These are phyloP conservation scores for Drosophila subquinaria DNA, from an alignment of 2,888 invertebrate species.

Conservation along the genomic window DNA sequence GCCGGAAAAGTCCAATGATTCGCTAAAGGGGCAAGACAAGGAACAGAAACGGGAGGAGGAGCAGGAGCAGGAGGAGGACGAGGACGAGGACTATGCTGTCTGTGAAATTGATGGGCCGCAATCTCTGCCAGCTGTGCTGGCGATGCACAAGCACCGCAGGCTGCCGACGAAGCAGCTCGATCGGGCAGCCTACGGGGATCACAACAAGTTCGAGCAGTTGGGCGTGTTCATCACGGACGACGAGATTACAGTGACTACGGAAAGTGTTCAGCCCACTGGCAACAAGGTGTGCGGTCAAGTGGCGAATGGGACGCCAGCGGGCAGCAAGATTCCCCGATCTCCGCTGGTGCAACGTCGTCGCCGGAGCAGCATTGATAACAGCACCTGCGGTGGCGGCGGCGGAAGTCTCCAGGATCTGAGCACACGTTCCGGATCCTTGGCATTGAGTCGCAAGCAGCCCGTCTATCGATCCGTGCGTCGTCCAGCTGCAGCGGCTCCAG, in stretches of 20 bases:
- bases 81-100: constrained; percentile 4
- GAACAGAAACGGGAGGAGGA: not conserved
- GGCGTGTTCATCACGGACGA: constrained; percentile 85
- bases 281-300: not conserved
- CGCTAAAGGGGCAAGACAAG: not conserved
- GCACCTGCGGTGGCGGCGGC: constrained; percentile 77
- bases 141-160: constrained; percentile 39
- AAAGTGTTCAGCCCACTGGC: constrained; percentile 1
- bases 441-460: constrained; percentile 83
- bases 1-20: constrained; percentile 8
- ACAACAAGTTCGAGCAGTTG: constrained; percentile 83
- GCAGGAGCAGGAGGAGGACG: constrained; percentile 5
- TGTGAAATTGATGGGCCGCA: constrained; percentile 75
- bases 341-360: constrained; percentile 83
- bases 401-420: constrained; percentile 81
- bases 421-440: constrained; percentile 75
- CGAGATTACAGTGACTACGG: constrained; percentile 86
- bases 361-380: constrained; percentile 84
- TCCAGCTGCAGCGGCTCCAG: constrained; percentile 60
- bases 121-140: constrained; percentile 77
- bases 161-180: not conserved
- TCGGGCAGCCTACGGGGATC: constrained; percentile 9
- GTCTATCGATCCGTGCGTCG: constrained; percentile 86
- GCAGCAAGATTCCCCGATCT: constrained; percentile 86
- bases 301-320: not conserved